Evolutionary conservation across 1,140 invertebrate species (phyloP), one percentile per base, ranked within the genome.

Genomic region (Nephila pilipes): DNA sequence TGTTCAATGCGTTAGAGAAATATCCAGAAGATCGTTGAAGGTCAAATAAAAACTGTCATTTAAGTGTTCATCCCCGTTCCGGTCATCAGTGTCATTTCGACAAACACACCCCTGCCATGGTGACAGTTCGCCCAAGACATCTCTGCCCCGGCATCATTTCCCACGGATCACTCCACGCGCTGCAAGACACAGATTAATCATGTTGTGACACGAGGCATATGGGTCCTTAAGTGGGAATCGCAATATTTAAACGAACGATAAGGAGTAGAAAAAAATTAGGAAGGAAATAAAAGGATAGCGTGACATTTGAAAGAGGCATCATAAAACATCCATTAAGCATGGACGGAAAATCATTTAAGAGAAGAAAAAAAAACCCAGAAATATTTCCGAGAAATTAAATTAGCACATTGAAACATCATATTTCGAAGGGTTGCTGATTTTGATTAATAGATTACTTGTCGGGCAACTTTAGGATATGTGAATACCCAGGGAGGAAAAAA

Each of bases 331-430:
- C 29, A 75, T 75, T 75, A 75, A 36, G 2, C 12, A 18, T 75
- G 65, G 29, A 29, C 5, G 14, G 12, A 75, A 4, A 36, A 75
- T 75, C 65, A n/a, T n/a, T n/a, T n/a, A 10, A n/a, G n/a, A 25
- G 10, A 69, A 69, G 2, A 25, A 29, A 14, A 69, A 69, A 63
- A n/a, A n/a, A 20, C 0, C 1, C 16, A 32, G 4, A 36, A 18
- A 29, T 16, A 32, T 75, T 29, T 75, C 65, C 65, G 65, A 16
- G 16, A 75, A 75, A 75, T 75, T 75, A 75, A 75, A 75, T 75
- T 75, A 75, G 29, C 65, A 32, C 65, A 75, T 75, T 75, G 16
- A 75, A 29, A 75, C 16, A 75, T 36, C 65, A 18, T 20, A 75
- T 75, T 75, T 32, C 2, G 65, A 75, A 75, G 65, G 29, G 29